phyloP scores from a whole-genome alignment of 2,797 vertebrate species.

The Octomys mimax region DNA sequence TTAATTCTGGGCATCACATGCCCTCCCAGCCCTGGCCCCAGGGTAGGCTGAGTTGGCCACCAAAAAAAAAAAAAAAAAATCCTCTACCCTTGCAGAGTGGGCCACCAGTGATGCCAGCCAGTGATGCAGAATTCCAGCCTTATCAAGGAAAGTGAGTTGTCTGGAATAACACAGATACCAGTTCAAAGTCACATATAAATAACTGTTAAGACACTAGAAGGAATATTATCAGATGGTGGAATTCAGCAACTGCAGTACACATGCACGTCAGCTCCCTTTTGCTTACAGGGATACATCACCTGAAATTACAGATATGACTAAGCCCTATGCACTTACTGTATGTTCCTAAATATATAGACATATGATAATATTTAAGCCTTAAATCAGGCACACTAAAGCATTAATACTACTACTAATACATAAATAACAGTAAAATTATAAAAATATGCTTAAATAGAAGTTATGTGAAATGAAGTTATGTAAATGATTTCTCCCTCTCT shows the following conservation, averaged over 20 bases:
- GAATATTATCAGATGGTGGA: not conserved
- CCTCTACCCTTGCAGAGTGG: not conserved
- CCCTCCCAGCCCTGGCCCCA: too few species aligned
- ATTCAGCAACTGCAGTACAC: not conserved
- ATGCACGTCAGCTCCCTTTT: rapidly evolving
- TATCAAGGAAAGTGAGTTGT: not conserved
- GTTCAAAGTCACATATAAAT: not conserved
- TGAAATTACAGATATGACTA: not conserved
- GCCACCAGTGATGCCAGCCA: not conserved
- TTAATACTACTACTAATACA: not conserved
- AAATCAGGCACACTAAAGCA: not conserved
- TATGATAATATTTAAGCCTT: not conserved
- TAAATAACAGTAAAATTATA: not conserved
- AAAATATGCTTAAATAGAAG: not conserved
- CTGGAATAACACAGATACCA: not conserved
- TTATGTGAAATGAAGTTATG: not conserved
- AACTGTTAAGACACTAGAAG: not conserved
- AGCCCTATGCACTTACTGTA: not conserved
- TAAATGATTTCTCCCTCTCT: not conserved
- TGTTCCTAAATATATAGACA: too few species aligned
- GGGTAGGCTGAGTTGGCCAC: too few species aligned
- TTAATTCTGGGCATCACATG: too few species aligned
- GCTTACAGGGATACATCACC: too few species aligned
- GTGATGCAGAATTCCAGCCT: not conserved
- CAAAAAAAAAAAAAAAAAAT: too few species aligned